Base-by-base conservation (phyloP, 2,888 invertebrate species). In the Allacma fusca region DNA sequence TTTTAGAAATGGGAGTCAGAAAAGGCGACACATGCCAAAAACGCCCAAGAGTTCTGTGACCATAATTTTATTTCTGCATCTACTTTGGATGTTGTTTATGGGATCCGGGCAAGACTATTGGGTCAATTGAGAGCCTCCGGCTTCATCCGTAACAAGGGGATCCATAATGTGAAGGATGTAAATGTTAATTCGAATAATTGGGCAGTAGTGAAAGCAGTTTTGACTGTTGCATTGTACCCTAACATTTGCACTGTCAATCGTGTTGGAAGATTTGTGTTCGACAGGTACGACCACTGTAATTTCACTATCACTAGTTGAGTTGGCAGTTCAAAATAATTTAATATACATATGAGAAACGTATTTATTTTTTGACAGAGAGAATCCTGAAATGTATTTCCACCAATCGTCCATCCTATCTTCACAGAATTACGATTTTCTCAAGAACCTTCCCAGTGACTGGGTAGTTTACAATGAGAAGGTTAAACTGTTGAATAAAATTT, bases 161-260 rank as follows among this genome's bases (percentile, higher is more conserved):
- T 88, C 16, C 87, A 88, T 2, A 93, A 92, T 85, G 92, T 94
- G 79, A 88, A 92, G 81, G 93, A 94, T 85, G 89, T 95, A 50
- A 97, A 97, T 87, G 86, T 89, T 0, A 93, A 96, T 87, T 92
- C 94, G 0, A 92, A 93, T 84, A 92, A 93, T 85, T 96, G 96
- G 95, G 92, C 95, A 16, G 91, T 97, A 75, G 92, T 98, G 0
- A 98, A 98, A 86, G 94, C 94, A 0, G 94, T 95, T 1, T 88
- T 98, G 43, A 91, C 92, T 29, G 93, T 94, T 2, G 97, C 98
- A 0, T 89, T 94, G 78, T 98, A 97, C 87, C 98, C 98, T 0
- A 94, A 95, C 84, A 87, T 98, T 64, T 80, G 81, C 69, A 71
- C 50, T 16, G 65, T 79, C 1, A 70, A 78, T 70, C 79, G 73